phyloP scores from a whole-genome alignment of 2,888 invertebrate genomes.

The Biston betularia region DNA sequence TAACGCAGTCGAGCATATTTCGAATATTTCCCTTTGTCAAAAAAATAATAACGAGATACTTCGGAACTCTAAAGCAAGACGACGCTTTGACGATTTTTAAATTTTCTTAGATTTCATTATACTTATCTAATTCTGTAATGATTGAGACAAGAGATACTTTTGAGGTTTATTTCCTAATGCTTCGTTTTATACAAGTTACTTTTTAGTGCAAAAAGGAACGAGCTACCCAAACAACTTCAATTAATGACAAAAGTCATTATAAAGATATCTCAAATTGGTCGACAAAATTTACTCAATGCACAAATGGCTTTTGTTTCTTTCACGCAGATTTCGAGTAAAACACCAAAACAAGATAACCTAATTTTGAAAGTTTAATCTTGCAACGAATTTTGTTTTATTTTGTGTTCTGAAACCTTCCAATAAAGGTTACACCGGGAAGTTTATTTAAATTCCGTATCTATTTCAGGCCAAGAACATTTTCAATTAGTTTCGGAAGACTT shows the following conservation, averaged over 20 bases:
- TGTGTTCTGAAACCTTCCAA: slow-evolving; percentile 12
- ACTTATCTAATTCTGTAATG: no score
- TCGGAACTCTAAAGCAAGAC: no score
- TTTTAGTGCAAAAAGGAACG: no score
- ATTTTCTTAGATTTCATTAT: no score
- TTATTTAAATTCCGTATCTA: slow-evolving; percentile 42
- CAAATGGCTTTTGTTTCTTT: slow-evolving; percentile 14
- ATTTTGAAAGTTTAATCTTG: slow-evolving; percentile 23
- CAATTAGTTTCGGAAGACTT: slow-evolving; percentile 83
- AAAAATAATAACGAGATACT: no score
- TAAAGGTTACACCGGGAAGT: slow-evolving; percentile 17
- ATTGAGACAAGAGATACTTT: no score
- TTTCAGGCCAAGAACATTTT: slow-evolving; percentile 85
- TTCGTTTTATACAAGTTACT: not conserved
- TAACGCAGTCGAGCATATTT: no score
- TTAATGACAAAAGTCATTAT: slow-evolving; percentile 12
- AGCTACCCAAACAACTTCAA: not conserved
- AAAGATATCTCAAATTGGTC: not conserved
- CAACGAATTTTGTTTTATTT: slow-evolving; percentile 19
- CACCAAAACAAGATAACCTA: slow-evolving; percentile 14
- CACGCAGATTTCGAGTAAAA: slow-evolving; percentile 5
- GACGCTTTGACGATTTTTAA: no score
- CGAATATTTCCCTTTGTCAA: no score
- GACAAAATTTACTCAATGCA: not conserved
- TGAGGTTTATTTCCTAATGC: no score